A percentile compares a stretch with the other conserved stretches of the same genome.
phyloP scores from a whole-genome alignment of 2,888 invertebrate species.

The Scelioninae gen. 1 region DNA sequence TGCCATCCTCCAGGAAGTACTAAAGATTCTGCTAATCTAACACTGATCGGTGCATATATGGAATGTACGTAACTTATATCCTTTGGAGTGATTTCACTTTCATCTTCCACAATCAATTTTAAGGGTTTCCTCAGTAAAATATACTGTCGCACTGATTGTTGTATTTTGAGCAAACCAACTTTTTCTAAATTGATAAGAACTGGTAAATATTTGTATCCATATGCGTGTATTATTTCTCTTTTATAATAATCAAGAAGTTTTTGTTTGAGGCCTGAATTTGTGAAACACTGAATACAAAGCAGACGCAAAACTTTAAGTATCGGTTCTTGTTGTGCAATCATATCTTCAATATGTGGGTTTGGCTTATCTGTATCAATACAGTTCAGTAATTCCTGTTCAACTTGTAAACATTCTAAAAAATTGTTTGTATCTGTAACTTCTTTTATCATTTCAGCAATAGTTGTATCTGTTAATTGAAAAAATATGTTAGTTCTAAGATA shows the following conservation, averaged over 20 bases:
- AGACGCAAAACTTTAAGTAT: slow-evolving; percentile 93
- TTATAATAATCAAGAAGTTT: slow-evolving; percentile 91
- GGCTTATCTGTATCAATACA: slow-evolving; percentile 96
- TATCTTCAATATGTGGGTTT: slow-evolving; percentile 95
- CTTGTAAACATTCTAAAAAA: slow-evolving; percentile 91
- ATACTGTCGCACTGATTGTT: slow-evolving; percentile 90
- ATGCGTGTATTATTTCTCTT: slow-evolving; percentile 91
- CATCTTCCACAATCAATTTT: slow-evolving; percentile 94
- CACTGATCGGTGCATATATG: slow-evolving; percentile 96
- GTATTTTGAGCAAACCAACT: slow-evolving; percentile 91
- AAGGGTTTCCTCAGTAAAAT: slow-evolving; percentile 92
- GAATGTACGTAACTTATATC: slow-evolving; percentile 97
- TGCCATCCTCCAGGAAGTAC: slow-evolving; percentile 91
- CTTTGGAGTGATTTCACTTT: slow-evolving; percentile 91
- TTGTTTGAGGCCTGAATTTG: slow-evolving; percentile 96
- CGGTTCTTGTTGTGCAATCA: slow-evolving; percentile 93
- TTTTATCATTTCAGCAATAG: slow-evolving; percentile 97
- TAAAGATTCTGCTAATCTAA: slow-evolving; percentile 93
- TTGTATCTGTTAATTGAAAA: slow-evolving; percentile 88
- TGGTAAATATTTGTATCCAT: slow-evolving; percentile 93
- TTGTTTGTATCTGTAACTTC: slow-evolving; percentile 90
- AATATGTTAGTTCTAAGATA: neutral
- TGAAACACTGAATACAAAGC: slow-evolving; percentile 96
- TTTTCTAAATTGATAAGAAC: slow-evolving; percentile 94
- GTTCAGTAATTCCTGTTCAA: slow-evolving; percentile 96